Conservation (phyloP, 1,140 invertebrate species). For the Drosophila arizonae region DNA sequence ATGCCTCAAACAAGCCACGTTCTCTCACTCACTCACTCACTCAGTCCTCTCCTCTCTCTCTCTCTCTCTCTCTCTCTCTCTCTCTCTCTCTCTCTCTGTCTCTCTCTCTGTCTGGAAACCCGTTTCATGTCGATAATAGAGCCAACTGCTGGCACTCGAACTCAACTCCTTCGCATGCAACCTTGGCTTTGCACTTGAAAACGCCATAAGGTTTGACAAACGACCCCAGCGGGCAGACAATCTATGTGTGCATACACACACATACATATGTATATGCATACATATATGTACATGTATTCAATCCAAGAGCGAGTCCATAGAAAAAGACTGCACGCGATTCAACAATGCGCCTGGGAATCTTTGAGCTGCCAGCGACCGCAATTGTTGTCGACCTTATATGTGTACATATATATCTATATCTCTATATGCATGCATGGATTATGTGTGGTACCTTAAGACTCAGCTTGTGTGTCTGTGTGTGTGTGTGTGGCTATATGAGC, state of each 20-base stretch:
- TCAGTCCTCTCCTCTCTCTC: background rate
- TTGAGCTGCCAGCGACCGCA: constrained; percentile 44
- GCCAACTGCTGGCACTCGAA: constrained; percentile 23
- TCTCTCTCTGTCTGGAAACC: constrained; percentile 17
- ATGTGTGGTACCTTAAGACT: background rate
- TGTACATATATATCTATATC: background rate
- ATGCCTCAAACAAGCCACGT: constrained; percentile 10
- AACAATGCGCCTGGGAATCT: constrained; percentile 74
- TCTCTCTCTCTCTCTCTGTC: background rate
- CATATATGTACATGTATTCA: background rate
- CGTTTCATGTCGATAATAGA: constrained; percentile 75
- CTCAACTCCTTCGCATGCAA: constrained; percentile 48
- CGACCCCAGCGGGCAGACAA: constrained; percentile 30
- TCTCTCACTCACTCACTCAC: background rate
- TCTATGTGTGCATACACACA: background rate
- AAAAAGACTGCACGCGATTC: constrained; percentile 62
- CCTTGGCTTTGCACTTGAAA: constrained; percentile 78
- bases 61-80: background rate
- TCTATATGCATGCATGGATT: background rate
- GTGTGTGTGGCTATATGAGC: background rate
- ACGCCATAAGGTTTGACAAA: constrained; percentile 69
- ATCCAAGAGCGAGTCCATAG: background rate
- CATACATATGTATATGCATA: background rate
- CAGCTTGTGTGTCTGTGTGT: background rate
- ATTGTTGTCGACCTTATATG: constrained; percentile 47